These are phyloP conservation scores for Mormyrops boulengeri DNA, from an alignment of 2,797 vertebrate species.

Conservation along the genomic window DNA sequence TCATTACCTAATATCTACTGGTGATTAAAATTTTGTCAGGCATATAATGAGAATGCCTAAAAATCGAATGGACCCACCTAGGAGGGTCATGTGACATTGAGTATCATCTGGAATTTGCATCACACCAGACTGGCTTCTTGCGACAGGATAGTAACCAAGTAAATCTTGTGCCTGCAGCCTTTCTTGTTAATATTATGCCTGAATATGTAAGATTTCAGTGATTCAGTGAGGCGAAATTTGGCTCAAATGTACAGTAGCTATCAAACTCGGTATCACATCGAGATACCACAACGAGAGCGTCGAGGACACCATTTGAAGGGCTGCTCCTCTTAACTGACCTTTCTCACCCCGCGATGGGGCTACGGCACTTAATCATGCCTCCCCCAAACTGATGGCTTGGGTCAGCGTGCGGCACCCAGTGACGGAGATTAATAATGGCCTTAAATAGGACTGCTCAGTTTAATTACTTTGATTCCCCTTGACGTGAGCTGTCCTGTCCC, in stretches of 20 bases:
- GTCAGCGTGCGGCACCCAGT: background rate
- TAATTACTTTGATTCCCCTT: constrained; percentile 1
- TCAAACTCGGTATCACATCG: background rate
- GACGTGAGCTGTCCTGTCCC: background rate
- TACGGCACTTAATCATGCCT: background rate
- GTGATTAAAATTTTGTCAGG: background rate
- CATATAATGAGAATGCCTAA: background rate
- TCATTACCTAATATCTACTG: background rate
- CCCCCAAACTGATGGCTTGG: background rate
- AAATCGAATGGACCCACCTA: background rate
- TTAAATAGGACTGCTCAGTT: background rate
- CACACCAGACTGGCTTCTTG: background rate
- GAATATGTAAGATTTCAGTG: background rate
- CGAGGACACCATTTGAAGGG: background rate
- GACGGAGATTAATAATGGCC: background rate
- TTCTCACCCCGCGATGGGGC: too few species aligned
- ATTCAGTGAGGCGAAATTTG: background rate
- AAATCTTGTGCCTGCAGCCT: background rate
- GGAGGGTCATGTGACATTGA: background rate
- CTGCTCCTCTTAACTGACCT: background rate
- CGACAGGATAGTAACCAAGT: background rate
- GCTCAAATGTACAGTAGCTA: too few species aligned
- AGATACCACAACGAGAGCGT: too few species aligned
- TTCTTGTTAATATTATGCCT: background rate
- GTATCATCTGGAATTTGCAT: background rate